Percentiles rank a stretch among this genome's conserved stretches.
These are phyloP conservation scores for Gibbula magus DNA, from an alignment of 2,888 invertebrate species.

Conservation along the genomic window DNA sequence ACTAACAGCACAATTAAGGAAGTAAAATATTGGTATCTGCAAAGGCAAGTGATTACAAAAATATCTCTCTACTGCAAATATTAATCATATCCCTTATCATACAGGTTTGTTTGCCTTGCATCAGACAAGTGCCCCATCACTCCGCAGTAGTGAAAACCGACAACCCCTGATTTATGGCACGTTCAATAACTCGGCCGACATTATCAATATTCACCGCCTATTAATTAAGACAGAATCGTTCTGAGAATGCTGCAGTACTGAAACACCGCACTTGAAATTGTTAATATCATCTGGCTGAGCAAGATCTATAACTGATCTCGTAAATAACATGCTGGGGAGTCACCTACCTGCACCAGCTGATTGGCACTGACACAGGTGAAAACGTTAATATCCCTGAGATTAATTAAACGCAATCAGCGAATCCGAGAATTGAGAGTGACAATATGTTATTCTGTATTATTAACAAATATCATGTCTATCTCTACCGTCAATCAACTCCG, in stretches of 20 bases:
- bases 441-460: too few species aligned
- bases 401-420: too few species aligned
- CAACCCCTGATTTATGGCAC: neutral
- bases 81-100: conserved; percentile 7
- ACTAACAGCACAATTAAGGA: neutral
- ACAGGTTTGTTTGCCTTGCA: neutral
- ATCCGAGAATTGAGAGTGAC: too few species aligned
- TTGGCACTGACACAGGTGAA: too few species aligned
- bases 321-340: too few species aligned
- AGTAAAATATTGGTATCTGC: neutral
- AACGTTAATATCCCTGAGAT: too few species aligned
- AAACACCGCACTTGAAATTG: neutral
- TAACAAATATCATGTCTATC: too few species aligned
- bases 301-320: too few species aligned
- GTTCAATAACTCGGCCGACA: neutral
- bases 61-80: neutral
- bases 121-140: neutral
- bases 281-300: neutral
- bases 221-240: conserved; percentile 2
- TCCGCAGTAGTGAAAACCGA: neutral
- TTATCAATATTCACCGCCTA: conserved; percentile 2
- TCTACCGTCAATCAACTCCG: too few species aligned
- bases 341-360: too few species aligned
- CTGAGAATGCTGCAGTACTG: neutral
- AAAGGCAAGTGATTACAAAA: neutral